phyloP scores from a whole-genome alignment of 1,140 invertebrate genomes.

The Kradibia gibbosae region DNA sequence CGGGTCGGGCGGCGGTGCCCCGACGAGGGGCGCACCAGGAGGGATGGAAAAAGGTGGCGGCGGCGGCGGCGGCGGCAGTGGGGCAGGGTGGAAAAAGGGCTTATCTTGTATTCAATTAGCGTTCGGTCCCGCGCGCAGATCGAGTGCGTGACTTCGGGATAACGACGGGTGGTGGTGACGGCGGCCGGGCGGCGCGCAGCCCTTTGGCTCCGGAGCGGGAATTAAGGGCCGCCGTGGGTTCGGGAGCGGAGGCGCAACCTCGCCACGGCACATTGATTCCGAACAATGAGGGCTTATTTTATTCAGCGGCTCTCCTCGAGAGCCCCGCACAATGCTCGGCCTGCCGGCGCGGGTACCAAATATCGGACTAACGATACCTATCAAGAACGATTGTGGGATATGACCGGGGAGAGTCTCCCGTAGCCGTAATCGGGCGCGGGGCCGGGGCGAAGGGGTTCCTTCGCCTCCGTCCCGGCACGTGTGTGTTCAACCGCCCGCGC shows the following conservation, averaged over 20 bases:
- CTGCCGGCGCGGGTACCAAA: not conserved
- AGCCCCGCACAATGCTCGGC: not conserved
- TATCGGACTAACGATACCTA: conserved; percentile 15
- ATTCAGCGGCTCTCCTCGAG: not conserved
- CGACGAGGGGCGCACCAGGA: no score
- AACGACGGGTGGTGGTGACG: not conserved
- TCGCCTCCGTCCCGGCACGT: conserved; percentile 47
- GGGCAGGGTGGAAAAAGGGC: no score
- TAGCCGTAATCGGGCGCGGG: conserved; percentile 43
- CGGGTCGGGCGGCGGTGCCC: no score
- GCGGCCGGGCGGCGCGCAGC: not conserved
- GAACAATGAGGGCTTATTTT: conserved; percentile 45
- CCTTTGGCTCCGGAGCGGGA: not conserved
- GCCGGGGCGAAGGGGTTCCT: conserved; percentile 54
- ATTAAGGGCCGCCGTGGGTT: conserved; percentile 3
- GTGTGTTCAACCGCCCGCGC: conserved; percentile 38
- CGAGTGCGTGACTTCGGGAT: not conserved
- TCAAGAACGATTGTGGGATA: conserved; percentile 17
- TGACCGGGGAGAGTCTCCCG: conserved; percentile 31
- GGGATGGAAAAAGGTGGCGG: not conserved
- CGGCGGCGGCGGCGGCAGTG: no score
- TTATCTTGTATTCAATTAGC: conserved; percentile 60
- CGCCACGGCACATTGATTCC: conserved; percentile 39
- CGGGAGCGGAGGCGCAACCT: conserved; percentile 9
- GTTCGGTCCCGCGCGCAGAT: conserved; percentile 50